Evolutionary conservation across 2,113 vertebrate genomes (phyloP), one percentile per base, ranked within the genome.

Genomic region (Alexandromys fortis): DNA sequence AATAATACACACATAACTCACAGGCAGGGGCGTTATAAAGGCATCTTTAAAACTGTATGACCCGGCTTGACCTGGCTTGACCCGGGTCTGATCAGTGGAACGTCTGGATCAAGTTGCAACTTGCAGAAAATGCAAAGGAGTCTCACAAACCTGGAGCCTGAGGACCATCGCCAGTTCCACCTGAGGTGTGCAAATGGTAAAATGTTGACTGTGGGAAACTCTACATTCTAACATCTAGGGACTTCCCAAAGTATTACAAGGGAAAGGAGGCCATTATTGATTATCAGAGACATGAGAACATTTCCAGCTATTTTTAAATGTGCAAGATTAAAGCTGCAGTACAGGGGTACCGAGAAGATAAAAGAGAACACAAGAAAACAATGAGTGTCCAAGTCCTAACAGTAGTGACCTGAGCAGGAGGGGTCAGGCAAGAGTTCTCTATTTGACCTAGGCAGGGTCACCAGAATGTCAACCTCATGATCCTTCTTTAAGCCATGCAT

Each of bases 1-100:
- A 89, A 87, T 49, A 78, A 91, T 6, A 88, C 21, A 93, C 22
- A 19, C 42, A 65, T 61, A 58, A 92, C 42, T 24, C 82, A 90
- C n/a, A 91, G 45, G 73, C 49, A 86, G 10, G 26, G 19, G 87
- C 38, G 21, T 91, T 85, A 89, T 4, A 87, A 92, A 61, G 28
- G 68, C 70, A 75, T 91, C 79, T 96, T 83, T 72, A 94, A 95
- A 91, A 89, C 22, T 13, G 5, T 0, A 83, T 52, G 65, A 96
- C 68, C 52, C 65, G 33, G 30, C 45, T 0, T 85, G 70, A 79
- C 58, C 24, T 0, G 9, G 78, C 45, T 0, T 86, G 70, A 79
- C 61, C 24, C 0, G 10, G 83, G 72, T 49, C 45, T 58, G 65
- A 28, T n/a, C 89, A 38, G 26, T 6, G 13, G 61, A 85, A 90